Conservation (phyloP, 2,113 vertebrate species). For the Montifringilla adamsi region DNA sequence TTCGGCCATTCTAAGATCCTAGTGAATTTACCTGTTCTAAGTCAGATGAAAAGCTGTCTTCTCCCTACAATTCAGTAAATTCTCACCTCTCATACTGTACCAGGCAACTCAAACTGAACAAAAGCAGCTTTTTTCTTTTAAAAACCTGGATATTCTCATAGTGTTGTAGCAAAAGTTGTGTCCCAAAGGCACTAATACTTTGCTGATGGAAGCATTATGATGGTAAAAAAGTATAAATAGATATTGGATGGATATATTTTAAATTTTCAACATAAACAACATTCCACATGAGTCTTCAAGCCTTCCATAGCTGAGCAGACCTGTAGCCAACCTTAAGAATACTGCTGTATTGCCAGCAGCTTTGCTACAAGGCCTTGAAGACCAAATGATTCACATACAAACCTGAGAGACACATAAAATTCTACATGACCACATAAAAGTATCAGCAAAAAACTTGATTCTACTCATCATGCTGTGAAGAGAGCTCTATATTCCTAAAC, state of each 20-base stretch:
- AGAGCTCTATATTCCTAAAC: neutral
- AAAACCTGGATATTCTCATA: neutral
- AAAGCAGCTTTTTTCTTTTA: neutral
- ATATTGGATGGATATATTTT: neutral
- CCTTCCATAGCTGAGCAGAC: neutral
- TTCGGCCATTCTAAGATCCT: neutral
- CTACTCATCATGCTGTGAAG: constrained; percentile 8
- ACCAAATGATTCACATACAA: neutral
- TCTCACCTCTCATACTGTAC: neutral
- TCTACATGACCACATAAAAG: neutral
- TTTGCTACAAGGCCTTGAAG: neutral
- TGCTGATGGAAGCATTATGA: neutral
- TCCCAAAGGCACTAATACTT: neutral
- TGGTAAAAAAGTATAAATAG: neutral
- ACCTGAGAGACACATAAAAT: neutral
- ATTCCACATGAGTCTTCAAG: neutral
- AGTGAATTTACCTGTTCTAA: neutral
- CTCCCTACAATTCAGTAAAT: neutral
- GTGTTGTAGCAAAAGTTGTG: neutral
- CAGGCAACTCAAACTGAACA: neutral
- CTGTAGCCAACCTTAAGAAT: neutral
- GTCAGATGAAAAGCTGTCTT: neutral
- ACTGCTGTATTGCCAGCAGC: neutral
- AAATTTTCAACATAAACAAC: neutral
- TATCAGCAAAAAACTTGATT: neutral